phyloP scores from a whole-genome alignment of 1,140 invertebrate genomes.

The Hycleus cichorii region DNA sequence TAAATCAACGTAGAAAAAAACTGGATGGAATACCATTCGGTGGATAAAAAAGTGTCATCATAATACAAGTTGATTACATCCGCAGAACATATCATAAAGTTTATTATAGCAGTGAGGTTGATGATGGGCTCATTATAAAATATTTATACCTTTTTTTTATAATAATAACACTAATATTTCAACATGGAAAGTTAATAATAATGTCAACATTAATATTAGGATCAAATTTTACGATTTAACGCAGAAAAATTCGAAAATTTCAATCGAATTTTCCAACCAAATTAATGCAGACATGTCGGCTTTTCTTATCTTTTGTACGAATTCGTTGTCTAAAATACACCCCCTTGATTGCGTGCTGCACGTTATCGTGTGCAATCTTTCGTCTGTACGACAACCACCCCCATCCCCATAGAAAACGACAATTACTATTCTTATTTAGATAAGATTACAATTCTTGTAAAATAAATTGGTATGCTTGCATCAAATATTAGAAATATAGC shows the following conservation, averaged over 20 bases:
- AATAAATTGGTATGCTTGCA: too few species aligned
- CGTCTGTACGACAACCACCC: neutral
- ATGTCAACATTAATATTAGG: constrained; percentile 1
- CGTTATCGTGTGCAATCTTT: constrained; percentile 5
- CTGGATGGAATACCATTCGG: constrained; percentile 7
- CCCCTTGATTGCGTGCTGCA: neutral
- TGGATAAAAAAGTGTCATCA: constrained; percentile 16
- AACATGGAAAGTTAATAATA: constrained; percentile 2
- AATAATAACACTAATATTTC: constrained; percentile 2
- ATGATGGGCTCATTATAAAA: constrained; percentile 24
- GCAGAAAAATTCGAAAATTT: constrained; percentile 2
- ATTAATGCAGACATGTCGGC: constrained; percentile 17
- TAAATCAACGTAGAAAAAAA: constrained; percentile 4
- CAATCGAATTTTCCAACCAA: constrained; percentile 15
- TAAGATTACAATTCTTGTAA: neutral
- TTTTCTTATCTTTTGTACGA: constrained; percentile 6
- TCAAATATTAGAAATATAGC: too few species aligned
- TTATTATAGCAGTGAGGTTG: constrained; percentile 14
- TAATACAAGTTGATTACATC: constrained; percentile 16
- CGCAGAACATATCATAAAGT: constrained; percentile 17
- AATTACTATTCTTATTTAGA: constrained; percentile 24
- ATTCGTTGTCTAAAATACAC: constrained; percentile 1
- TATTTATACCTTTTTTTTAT: constrained; percentile 21
- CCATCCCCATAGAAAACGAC: constrained; percentile 2
- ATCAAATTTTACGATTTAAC: neutral